Base-by-base conservation (phyloP, 1,140 invertebrate species). In the Trachymyrmex cornetzi region DNA sequence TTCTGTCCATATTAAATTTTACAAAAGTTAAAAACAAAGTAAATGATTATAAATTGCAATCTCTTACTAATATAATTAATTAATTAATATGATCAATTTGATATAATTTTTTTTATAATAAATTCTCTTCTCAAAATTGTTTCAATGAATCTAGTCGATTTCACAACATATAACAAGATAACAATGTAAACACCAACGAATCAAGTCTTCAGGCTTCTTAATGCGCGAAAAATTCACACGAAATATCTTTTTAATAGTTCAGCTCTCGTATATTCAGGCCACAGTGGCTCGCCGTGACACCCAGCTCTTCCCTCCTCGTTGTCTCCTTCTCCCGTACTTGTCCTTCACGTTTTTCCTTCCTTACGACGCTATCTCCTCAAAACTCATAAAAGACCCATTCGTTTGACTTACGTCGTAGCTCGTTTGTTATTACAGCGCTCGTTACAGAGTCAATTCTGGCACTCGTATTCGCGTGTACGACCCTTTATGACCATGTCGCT, bases 371-470 rank as follows among this genome's bases (percentile, higher is more conserved):
- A 89, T 91, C 90, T 90, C 80, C 87, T 48, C 77, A 85, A 90
- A 88, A 88, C 92, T 93, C 92, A 90, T 93, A 93, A 93, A 93
- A 93, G 86, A 89, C 81, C 91, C 90, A 92, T 93, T 92, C 91
- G 87, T 93, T 93, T 92, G 92, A 93, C 92, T 93, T 92, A 92
- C 89, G 90, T 88, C 88, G 80, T 87, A 71, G 91, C 88, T 77
- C 90, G 81, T 92, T 92, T 91, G 91, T 92, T 92, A 93, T 92
- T 92, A 91, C 90, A 87, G 77, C 61, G 87, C 91, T 91, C 88
- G 80, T 88, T 90, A 91, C 84, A 77, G 89, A 91, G 89, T 91
- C 84, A 89, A 91, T 91, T 90, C 87, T 89, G 89, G 75, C 85
- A 91, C 90, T 88, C 64, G 90, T 90, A 77, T 80, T 79, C 90